Evolutionary conservation across 2,113 vertebrate species (phyloP), one percentile per base, ranked within the genome.

Genomic region (Parus major): DNA sequence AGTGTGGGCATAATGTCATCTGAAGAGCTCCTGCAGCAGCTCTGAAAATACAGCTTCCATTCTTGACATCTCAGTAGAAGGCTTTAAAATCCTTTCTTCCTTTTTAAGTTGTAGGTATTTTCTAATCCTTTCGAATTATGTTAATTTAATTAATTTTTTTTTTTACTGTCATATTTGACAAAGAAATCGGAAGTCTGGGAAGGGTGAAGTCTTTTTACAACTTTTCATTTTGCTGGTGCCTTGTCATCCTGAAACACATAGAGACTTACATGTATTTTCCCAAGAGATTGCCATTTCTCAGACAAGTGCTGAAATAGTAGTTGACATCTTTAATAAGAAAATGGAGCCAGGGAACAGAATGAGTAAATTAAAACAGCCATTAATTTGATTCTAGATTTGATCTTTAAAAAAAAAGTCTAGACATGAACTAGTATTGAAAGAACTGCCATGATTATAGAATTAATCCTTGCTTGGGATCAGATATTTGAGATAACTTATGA

Each of bases 281-380:
- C 52, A 70, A 72, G 73, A 91, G 53, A 19, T 28, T 70, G 44
- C 42, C 17, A 21, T 71, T 82, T 91, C 66, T 83, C 59, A 77
- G 83, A 79, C 47, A 86, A 61, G 35, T 52, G 24, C 61, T 93
- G 83, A 88, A 96, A 82, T 56, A 65, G 36, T 33, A 85, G 46
- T 57, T 88, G 39, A 36, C 53, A 70, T 53, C 19, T 91, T 90
- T 63, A 90, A 86, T 78, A 90, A 73, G 63, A 60, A 95, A 96
- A 57, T 44, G 35, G 61, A 87, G 27, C n/a, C 17, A 71, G 63
- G 22, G 29, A 93, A 65, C 9, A 63, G 55, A 88, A 82, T 64
- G 16, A 72, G 28, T 83, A 35, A 93, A 91, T 94, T 90, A 68
- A 90, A 92, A 79, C 33, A 69, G 19, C 56, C 56, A 70, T 79